Conservation (phyloP, 1,140 invertebrate species). For the Oncopodura yosiiana region DNA sequence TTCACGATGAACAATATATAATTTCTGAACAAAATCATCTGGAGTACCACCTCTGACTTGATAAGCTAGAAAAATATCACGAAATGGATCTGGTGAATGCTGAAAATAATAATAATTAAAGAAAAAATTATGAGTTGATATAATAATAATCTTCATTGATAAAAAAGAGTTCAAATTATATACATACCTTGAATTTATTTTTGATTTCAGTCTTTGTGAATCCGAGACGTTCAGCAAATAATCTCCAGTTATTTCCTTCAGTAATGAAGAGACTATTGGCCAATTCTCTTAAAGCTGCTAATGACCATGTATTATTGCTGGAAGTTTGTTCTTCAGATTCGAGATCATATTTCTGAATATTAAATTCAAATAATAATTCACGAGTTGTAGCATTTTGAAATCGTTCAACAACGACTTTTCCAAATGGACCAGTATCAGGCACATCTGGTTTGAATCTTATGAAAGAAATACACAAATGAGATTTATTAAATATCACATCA, state of each 20-base stretch:
- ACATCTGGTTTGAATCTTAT: constrained; percentile 34
- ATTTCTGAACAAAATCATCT: constrained; percentile 38
- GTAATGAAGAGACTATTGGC: constrained; percentile 36
- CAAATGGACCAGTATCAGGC: constrained; percentile 37
- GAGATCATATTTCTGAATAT: constrained; percentile 37
- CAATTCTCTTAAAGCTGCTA: constrained; percentile 36
- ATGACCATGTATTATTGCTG: constrained; percentile 32
- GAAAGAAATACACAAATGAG: not conserved
- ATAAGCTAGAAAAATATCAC: constrained; percentile 36
- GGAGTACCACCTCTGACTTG: constrained; percentile 37
- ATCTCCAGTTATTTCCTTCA: constrained; percentile 38
- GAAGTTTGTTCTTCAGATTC: constrained; percentile 34
- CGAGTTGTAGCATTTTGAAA: constrained; percentile 16
- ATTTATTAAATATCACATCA: not conserved
- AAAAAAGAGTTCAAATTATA: not conserved
- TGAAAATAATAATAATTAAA: constrained; percentile 11
- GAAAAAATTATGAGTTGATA: not conserved
- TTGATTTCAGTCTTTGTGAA: constrained; percentile 38
- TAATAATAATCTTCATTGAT: not conserved
- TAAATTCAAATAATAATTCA: constrained; percentile 38
- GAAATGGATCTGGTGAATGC: constrained; percentile 37
- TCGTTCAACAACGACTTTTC: constrained; percentile 37
- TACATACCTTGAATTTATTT: constrained; percentile 24
- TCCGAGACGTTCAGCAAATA: constrained; percentile 37
- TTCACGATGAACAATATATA: constrained; percentile 36